These are phyloP conservation scores for Panzeria rudis DNA, from an alignment of 2,888 invertebrate genomes.

Conservation along the genomic window DNA sequence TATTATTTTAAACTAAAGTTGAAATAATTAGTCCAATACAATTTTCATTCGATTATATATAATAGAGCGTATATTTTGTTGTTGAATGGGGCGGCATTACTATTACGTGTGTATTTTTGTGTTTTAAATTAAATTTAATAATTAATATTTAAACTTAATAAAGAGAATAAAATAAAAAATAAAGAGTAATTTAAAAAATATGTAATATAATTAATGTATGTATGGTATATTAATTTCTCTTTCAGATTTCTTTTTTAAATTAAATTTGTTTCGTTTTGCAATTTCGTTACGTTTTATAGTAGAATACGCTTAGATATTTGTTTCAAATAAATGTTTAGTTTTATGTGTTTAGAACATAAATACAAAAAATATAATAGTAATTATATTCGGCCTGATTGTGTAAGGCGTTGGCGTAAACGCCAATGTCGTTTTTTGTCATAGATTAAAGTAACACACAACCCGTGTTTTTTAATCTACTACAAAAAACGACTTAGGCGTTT, in stretches of 20 bases:
- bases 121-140: slow-evolving; percentile 57
- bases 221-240: slow-evolving; percentile 46
- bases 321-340: slow-evolving; percentile 42
- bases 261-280: slow-evolving; percentile 35
- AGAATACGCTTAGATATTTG: slow-evolving; percentile 12
- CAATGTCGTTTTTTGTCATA: too few relatives aligned
- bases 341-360: slow-evolving; percentile 64
- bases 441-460: too few relatives aligned
- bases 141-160: slow-evolving; percentile 69
- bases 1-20: not conserved
- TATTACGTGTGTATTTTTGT: slow-evolving; percentile 44
- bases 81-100: slow-evolving; percentile 70
- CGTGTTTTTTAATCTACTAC: too few relatives aligned
- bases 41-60: slow-evolving; percentile 69
- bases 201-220: slow-evolving; percentile 58
- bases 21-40: slow-evolving; percentile 38
- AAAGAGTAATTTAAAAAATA: slow-evolving; percentile 57
- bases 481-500: too few relatives aligned
- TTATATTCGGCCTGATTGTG: too few relatives aligned
- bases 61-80: slow-evolving; percentile 71
- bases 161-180: slow-evolving; percentile 58
- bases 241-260: slow-evolving; percentile 38
- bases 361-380: slow-evolving; percentile 43
- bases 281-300: slow-evolving; percentile 23
- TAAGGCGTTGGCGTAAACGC: too few relatives aligned